These are phyloP conservation scores for Falco rusticolus DNA, from an alignment of 2,797 vertebrate species.

Conservation along the genomic window DNA sequence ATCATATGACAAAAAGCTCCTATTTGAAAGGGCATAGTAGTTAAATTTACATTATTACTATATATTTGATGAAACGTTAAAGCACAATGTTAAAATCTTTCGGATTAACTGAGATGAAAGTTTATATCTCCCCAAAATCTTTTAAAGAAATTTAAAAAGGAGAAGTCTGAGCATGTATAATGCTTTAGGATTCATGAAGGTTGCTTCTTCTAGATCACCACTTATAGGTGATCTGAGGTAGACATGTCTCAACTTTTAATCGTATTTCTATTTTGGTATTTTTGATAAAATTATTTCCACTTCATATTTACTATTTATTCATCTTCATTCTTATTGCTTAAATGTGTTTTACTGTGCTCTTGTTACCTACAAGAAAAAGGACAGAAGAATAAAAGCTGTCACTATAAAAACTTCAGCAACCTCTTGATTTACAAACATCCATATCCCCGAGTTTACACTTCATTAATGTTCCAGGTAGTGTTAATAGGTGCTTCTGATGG, in stretches of 20 bases:
- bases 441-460: neutral
- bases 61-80: neutral
- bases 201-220: neutral
- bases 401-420: neutral
- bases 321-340: neutral
- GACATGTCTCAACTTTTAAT: neutral
- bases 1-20: neutral
- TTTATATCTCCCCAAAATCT: neutral
- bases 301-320: neutral
- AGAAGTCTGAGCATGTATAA: neutral
- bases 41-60: neutral
- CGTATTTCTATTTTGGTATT: neutral
- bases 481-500: neutral
- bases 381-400: neutral
- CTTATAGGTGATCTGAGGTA: neutral
- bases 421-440: neutral
- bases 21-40: neutral
- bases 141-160: neutral
- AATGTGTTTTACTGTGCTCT: neutral
- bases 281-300: neutral
- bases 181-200: neutral
- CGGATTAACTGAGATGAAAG: neutral
- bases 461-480: neutral
- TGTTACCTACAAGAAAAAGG: neutral
- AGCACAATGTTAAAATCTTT: neutral